A percentile compares a stretch with the other conserved stretches of the same genome.
These are phyloP conservation scores for Prosopocoilus inquinatus DNA, from an alignment of 2,888 invertebrate species.

Conservation along the genomic window DNA sequence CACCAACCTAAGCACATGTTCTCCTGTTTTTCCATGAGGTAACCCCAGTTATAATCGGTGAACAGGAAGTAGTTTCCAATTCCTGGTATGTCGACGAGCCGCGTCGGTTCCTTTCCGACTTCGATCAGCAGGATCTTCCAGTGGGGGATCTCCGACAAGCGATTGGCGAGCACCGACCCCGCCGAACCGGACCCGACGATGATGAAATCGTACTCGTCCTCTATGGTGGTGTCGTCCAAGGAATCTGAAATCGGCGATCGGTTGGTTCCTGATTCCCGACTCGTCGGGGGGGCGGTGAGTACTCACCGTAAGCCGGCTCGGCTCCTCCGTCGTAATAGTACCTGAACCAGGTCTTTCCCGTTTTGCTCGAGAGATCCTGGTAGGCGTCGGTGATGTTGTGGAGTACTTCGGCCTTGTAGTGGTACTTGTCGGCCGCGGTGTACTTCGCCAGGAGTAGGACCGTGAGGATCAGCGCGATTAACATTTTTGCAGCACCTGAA, in stretches of 20 bases:
- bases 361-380: constrained; percentile 11
- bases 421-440: not conserved
- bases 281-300: not conserved
- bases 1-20: constrained; percentile 52
- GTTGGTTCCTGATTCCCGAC: not conserved
- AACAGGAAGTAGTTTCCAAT: constrained; percentile 56
- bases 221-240: constrained; percentile 11
- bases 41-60: constrained; percentile 62
- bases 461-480: not conserved
- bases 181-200: constrained; percentile 70
- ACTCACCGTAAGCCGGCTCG: constrained; percentile 16
- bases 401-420: not conserved
- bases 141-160: constrained; percentile 62
- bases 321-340: constrained; percentile 16
- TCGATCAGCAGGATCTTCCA: constrained; percentile 67
- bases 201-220: constrained; percentile 60
- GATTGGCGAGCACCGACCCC: constrained; percentile 68
- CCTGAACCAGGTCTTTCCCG: constrained; percentile 10
- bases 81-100: constrained; percentile 56
- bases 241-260: constrained; percentile 7
- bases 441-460: not conserved
- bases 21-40: constrained; percentile 57
- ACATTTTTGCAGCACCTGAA: not conserved
- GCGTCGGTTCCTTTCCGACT: constrained; percentile 57
- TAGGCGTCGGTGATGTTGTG: not conserved